Evolutionary conservation across 2,888 invertebrate genomes (phyloP).

Genomic region (Axea sp.): DNA sequence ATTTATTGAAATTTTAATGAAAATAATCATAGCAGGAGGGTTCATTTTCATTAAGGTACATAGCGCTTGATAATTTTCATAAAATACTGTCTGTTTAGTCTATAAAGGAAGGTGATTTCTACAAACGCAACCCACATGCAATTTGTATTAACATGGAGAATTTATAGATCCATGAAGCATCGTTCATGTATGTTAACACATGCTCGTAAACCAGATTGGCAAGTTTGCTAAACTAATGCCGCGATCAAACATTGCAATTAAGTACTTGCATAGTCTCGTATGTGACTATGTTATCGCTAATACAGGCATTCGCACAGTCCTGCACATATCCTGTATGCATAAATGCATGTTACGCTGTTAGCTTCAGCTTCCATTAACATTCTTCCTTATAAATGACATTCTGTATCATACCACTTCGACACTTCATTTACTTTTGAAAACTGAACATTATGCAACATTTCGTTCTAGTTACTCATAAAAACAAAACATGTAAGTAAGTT

Average conservation of each 20-base stretch:
- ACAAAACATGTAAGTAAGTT: no score
- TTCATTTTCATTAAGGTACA: no score
- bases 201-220: constrained; percentile 56
- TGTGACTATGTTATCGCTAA: constrained; percentile 61
- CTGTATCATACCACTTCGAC: constrained; percentile 2
- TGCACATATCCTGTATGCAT: constrained; percentile 33
- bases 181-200: constrained; percentile 53
- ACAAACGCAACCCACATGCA: constrained; percentile 1
- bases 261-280: constrained; percentile 65
- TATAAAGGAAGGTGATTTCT: constrained; percentile 15
- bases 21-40: no score
- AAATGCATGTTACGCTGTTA: constrained; percentile 37
- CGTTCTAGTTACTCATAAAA: constrained; percentile 5
- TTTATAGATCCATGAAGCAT: constrained; percentile 46
- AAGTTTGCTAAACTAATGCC: constrained; percentile 67
- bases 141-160: constrained; percentile 19
- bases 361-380: constrained; percentile 39
- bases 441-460: constrained; percentile 1
- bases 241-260: constrained; percentile 72
- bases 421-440: constrained; percentile 15
- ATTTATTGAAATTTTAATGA: no score
- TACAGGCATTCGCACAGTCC: constrained; percentile 43
- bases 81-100: no score
- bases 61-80: no score
- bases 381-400: constrained; percentile 39